Evolutionary conservation across 2,888 invertebrate genomes (phyloP), one percentile per base, ranked within the genome.

Genomic region (Cantharis flavilabris): DNA sequence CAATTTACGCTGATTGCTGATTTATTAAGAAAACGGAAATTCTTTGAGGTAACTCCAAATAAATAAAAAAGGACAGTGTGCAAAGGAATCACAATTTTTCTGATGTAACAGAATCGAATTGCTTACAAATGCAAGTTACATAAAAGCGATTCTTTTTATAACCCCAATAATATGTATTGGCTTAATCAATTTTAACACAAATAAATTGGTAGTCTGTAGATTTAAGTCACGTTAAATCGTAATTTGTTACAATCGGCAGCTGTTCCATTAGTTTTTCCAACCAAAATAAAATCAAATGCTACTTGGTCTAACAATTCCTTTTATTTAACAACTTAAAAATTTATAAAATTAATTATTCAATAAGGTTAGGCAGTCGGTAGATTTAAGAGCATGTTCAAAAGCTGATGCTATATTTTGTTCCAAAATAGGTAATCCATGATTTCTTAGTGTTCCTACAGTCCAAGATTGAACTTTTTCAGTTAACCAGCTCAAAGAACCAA

Each of bases 401-500:
- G 86, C 85, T 26, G 83, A 83, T 26, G 76, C 83, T 63, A 87
- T 83, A 72, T 82, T 75, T 70, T 83, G 82, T 71, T 86, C 85
- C 65, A 88, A 79, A 9, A 84, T 82, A 1, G 80, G 77, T 18
- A 85, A 71, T 5, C 84, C 84, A 14, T 80, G 83, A 63, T 84
- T 83, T 65, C 85, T 81, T 9, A 87, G 81, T 79, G 86, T 83
- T n/a, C 86, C 87, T 11, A 86, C 80, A 3, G 85, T 80, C 85
- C 87, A 86, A 3, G 84, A 85, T 49, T 84, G 81, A 26, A 87
- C 73, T 71, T 83, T 81, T 14, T 83, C 82, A 16, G 81, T 80
- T 65, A 88, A 80, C 87, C 87, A 88, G 76, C 85, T 86, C 49
- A 88, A 80, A 9, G 86, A 86, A 4, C 85, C 87, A 20, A 88